These are phyloP conservation scores for Bambusicola thoracicus DNA, from an alignment of 2,113 vertebrate species.

Conservation along the genomic window DNA sequence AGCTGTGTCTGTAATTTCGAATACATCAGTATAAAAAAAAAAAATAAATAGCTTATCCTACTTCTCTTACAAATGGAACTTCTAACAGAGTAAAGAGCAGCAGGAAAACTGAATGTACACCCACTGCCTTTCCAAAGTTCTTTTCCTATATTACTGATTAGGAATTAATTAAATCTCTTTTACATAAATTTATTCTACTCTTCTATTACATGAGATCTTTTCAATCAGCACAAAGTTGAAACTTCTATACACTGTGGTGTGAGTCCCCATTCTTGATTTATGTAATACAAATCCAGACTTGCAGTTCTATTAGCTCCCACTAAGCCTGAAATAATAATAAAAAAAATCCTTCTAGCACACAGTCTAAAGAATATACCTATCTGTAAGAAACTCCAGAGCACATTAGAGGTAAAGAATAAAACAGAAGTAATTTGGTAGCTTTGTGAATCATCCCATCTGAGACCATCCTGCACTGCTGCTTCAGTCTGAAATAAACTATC, in stretches of 20 bases:
- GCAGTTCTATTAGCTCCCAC: not conserved
- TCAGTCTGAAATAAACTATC: not conserved
- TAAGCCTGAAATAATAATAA: not conserved
- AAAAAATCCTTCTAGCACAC: not conserved
- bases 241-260: not conserved
- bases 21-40: not conserved
- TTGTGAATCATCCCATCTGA: fast-evolving
- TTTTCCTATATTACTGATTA: not conserved
- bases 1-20: slow-evolving; percentile 10
- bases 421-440: not conserved
- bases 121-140: not conserved
- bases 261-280: not conserved
- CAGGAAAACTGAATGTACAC: not conserved
- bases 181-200: not conserved
- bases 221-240: not conserved
- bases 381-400: not conserved
- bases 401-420: not conserved
- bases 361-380: not conserved
- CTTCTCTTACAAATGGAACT: not conserved
- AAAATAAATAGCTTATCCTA: fast-evolving
- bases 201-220: not conserved
- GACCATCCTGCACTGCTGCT: not conserved
- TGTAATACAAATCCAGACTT: not conserved
- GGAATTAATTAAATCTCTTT: not conserved
- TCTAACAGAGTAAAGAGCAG: not conserved